phyloP scores from a whole-genome alignment of 2,113 vertebrate genomes.

The Neoarius graeffei region DNA sequence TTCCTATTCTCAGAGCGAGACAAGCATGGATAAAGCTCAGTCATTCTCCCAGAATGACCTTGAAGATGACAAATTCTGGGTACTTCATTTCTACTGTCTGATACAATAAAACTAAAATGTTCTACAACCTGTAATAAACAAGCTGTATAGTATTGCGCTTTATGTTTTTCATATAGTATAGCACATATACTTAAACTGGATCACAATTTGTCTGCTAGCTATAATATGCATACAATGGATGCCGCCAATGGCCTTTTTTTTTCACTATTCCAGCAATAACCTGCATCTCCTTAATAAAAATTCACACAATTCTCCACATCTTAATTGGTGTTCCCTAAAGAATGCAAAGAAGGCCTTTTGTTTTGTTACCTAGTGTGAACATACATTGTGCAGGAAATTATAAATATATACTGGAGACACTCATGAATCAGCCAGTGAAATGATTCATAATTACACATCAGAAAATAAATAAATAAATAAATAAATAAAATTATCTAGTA shows the following conservation, averaged over 20 bases:
- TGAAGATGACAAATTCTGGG: conserved; percentile 42
- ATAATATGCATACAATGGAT: background rate
- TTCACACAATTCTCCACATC: conserved; percentile 27
- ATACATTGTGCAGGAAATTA: background rate
- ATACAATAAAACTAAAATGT: conserved; percentile 18
- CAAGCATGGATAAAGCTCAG: conserved; percentile 39
- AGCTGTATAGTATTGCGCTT: background rate
- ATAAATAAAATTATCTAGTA: too few relatives aligned
- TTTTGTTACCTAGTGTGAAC: background rate
- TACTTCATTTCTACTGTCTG: conserved; percentile 24
- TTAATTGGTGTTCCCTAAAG: conserved; percentile 47
- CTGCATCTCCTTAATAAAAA: background rate
- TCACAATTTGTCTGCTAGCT: background rate
- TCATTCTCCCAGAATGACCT: conserved; percentile 45
- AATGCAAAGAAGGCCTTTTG: background rate
- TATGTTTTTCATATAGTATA: background rate
- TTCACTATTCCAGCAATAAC: background rate
- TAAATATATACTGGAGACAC: background rate
- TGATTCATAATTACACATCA: background rate
- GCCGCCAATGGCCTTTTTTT: background rate
- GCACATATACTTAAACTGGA: background rate
- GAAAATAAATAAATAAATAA: background rate
- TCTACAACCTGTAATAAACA: background rate
- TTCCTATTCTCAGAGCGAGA: conserved; percentile 41
- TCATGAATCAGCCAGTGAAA: background rate